Conservation (phyloP, 2,113 vertebrate species). For the Clarias magur region DNA sequence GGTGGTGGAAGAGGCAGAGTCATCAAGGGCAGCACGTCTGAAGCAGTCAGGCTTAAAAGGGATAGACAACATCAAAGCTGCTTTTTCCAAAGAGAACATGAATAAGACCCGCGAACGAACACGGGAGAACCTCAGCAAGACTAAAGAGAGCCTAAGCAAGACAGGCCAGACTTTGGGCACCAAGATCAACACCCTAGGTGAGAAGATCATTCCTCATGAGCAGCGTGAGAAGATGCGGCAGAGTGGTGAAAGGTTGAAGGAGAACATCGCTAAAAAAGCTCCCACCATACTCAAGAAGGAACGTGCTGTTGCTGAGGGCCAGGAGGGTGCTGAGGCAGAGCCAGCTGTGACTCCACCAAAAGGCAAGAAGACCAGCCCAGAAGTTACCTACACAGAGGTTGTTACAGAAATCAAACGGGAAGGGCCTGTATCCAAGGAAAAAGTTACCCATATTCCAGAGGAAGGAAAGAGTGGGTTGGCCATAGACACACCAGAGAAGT, state of each 20-base stretch:
- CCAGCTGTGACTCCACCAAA: conserved; percentile 66
- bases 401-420: conserved; percentile 80
- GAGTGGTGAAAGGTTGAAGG: conserved; percentile 85
- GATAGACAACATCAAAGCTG: conserved; percentile 89
- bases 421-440: conserved; percentile 67
- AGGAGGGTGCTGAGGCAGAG: conserved; percentile 72
- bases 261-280: conserved; percentile 86
- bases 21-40: conserved; percentile 79
- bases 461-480: conserved; percentile 57
- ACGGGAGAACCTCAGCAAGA: conserved; percentile 88
- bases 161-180: conserved; percentile 73
- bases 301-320: conserved; percentile 75
- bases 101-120: conserved; percentile 85
- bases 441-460: conserved; percentile 62
- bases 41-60: conserved; percentile 86
- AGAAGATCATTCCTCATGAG: conserved; percentile 90
- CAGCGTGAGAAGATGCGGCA: conserved; percentile 88
- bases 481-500: conserved; percentile 74
- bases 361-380: conserved; percentile 59
- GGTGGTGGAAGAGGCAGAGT: conserved; percentile 78
- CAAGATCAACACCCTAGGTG: conserved; percentile 86
- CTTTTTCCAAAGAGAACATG: conserved; percentile 95
- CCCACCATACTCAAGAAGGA: conserved; percentile 86
- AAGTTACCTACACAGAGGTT: conserved; percentile 79
- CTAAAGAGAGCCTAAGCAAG: conserved; percentile 77